These are phyloP conservation scores for Lates calcarifer DNA, from an alignment of 2,113 vertebrate genomes.

Conservation along the genomic window DNA sequence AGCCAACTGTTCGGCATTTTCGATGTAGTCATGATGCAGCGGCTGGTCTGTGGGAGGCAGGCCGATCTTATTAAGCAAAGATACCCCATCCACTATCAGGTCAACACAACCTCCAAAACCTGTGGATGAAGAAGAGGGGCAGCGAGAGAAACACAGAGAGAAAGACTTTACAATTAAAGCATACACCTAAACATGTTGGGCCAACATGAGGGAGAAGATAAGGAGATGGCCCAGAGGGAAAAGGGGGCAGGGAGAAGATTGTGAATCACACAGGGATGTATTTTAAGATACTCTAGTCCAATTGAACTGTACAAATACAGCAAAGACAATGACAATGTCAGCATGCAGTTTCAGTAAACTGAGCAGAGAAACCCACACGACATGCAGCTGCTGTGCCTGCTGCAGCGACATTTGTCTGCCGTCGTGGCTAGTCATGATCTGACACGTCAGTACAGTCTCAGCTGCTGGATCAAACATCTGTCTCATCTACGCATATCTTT, in stretches of 20 bases:
- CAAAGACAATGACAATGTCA: background rate
- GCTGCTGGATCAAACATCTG: slow-evolving; percentile 20
- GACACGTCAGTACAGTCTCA: background rate
- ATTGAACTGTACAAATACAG: background rate
- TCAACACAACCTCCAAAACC: slow-evolving; percentile 90
- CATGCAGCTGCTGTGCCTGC: too few species aligned
- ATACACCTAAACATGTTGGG: background rate
- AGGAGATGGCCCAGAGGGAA: background rate
- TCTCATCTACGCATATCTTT: background rate
- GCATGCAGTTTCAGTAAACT: slow-evolving; percentile 6
- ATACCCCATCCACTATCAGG: slow-evolving; percentile 86
- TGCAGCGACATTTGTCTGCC: background rate
- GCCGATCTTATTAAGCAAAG: slow-evolving; percentile 84
- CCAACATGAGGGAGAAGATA: too few species aligned
- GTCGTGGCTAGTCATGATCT: background rate
- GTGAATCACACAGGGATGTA: background rate
- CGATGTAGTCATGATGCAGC: slow-evolving; percentile 85
- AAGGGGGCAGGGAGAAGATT: too few species aligned
- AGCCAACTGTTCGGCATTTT: slow-evolving; percentile 83
- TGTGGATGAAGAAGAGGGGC: slow-evolving; percentile 39
- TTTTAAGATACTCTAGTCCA: background rate
- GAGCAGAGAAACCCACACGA: too few species aligned
- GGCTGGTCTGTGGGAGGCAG: slow-evolving; percentile 80
- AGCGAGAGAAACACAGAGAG: slow-evolving; percentile 7
- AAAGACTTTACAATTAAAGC: background rate